phyloP scores from a whole-genome alignment of 2,113 vertebrate species.

The Pollachius pollachius region DNA sequence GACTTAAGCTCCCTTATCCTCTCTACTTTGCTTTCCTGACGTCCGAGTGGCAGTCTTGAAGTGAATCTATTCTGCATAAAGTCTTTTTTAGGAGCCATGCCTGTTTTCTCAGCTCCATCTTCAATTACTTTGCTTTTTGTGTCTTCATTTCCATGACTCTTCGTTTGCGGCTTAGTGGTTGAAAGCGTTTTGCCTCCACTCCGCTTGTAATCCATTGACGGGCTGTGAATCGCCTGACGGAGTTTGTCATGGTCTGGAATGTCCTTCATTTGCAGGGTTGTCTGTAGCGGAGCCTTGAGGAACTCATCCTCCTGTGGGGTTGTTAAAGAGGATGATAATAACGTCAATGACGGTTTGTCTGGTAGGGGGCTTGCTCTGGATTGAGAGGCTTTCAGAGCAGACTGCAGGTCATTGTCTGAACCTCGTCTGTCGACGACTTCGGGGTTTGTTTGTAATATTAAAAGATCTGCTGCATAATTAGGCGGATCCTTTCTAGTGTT shows the following conservation, averaged over 20 bases:
- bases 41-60: conserved; percentile 11
- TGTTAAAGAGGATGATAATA: neutral
- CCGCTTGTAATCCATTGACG: conserved; percentile 14
- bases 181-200: conserved; percentile 15
- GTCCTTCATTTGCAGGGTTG: conserved; percentile 10
- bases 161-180: conserved; percentile 19
- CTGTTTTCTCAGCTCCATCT: conserved; percentile 22
- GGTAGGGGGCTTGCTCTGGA: conserved; percentile 10
- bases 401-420: conserved; percentile 34
- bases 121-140: conserved; percentile 13
- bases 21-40: conserved; percentile 56
- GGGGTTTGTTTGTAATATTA: conserved; percentile 5
- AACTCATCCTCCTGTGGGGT: conserved; percentile 15
- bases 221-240: conserved; percentile 4
- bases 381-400: conserved; percentile 9
- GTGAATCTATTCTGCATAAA: conserved; percentile 6
- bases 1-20: conserved; percentile 83
- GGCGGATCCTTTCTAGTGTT: conserved; percentile 12
- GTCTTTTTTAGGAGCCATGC: conserved; percentile 19
- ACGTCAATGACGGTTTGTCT: neutral
- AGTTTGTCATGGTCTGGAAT: conserved; percentile 27
- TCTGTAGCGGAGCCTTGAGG: conserved; percentile 11
- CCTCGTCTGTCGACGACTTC: conserved; percentile 17
- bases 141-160: conserved; percentile 27
- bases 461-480: conserved; percentile 6